Evolutionary conservation across 2,797 vertebrate genomes (phyloP).

Genomic region (Neosilurus hyrtlii): DNA sequence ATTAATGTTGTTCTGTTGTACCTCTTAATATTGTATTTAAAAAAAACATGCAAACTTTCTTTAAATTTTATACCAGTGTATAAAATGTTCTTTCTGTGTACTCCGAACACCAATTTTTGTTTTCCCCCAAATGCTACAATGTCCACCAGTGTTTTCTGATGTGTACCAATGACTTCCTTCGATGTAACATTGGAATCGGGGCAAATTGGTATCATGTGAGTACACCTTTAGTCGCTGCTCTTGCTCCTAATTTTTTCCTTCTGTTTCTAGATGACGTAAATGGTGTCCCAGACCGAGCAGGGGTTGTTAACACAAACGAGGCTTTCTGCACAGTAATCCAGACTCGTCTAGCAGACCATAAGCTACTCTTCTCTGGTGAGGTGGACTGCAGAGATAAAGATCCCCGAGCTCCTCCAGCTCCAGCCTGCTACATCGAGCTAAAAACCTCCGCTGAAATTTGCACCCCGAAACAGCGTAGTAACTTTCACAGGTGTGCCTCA

Average conservation of each 20-base stretch:
- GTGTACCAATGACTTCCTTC: too few relatives aligned
- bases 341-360: slow-evolving; percentile 80
- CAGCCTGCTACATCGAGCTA: slow-evolving; percentile 85
- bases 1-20: too few relatives aligned
- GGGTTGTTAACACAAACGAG: slow-evolving; percentile 88
- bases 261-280: slow-evolving; percentile 61
- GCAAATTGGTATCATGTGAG: too few relatives aligned
- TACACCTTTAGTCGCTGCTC: too few relatives aligned
- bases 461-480: slow-evolving; percentile 82
- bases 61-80: too few relatives aligned
- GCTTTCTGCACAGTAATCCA: slow-evolving; percentile 89
- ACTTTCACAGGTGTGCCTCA: slow-evolving; percentile 79
- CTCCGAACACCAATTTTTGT: too few relatives aligned
- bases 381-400: slow-evolving; percentile 83
- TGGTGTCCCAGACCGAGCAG: slow-evolving; percentile 72
- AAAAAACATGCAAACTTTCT: too few relatives aligned
- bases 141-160: too few relatives aligned
- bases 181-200: too few relatives aligned
- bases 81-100: too few relatives aligned
- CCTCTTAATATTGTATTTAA: too few relatives aligned
- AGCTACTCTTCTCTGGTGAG: slow-evolving; percentile 86
- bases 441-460: slow-evolving; percentile 89
- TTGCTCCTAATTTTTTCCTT: neutral
- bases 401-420: slow-evolving; percentile 68
- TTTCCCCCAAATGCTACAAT: too few relatives aligned